Conservation (phyloP, 2,888 invertebrate genomes). For the Lypha dubia region DNA sequence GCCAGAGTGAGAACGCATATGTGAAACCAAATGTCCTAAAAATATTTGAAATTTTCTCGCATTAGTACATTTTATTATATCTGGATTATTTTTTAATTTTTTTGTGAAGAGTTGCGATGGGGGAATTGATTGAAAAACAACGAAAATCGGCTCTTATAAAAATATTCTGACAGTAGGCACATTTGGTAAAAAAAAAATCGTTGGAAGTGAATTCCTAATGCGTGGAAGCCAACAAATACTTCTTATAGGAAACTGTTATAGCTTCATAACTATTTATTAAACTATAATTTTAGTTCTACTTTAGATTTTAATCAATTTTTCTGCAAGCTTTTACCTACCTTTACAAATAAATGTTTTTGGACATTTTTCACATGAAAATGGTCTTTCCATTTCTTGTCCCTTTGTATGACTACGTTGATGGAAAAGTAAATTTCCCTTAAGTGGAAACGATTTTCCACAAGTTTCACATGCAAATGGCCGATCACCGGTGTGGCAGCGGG, state of each 20-base stretch:
- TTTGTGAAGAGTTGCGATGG: too few relatives aligned
- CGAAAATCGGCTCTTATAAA: too few relatives aligned
- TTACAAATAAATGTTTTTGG: constrained; percentile 95
- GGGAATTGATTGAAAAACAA: too few relatives aligned
- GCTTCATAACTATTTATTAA: too few relatives aligned
- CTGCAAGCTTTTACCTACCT: constrained; percentile 84
- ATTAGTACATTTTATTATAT: constrained; percentile 1
- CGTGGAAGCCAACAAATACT: too few relatives aligned
- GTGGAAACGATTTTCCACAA: constrained; percentile 93
- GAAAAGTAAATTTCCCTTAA: constrained; percentile 92
- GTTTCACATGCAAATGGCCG: constrained; percentile 92
- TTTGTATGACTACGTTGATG: constrained; percentile 94
- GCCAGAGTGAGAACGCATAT: constrained; percentile 90
- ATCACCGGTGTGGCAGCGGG: constrained; percentile 88
- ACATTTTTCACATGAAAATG: constrained; percentile 91
- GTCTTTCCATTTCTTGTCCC: constrained; percentile 86
- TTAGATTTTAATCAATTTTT: neutral
- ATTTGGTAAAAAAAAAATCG: too few relatives aligned
- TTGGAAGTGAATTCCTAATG: too few relatives aligned
- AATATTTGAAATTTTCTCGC: neutral
- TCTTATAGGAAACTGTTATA: too few relatives aligned
- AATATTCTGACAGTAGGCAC: too few relatives aligned
- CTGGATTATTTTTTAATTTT: too few relatives aligned
- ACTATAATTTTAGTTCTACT: too few relatives aligned
- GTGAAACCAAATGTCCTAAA: constrained; percentile 89